Evolutionary conservation across 2,797 vertebrate genomes (phyloP).

Genomic region (Poeciliopsis infans): DNA sequence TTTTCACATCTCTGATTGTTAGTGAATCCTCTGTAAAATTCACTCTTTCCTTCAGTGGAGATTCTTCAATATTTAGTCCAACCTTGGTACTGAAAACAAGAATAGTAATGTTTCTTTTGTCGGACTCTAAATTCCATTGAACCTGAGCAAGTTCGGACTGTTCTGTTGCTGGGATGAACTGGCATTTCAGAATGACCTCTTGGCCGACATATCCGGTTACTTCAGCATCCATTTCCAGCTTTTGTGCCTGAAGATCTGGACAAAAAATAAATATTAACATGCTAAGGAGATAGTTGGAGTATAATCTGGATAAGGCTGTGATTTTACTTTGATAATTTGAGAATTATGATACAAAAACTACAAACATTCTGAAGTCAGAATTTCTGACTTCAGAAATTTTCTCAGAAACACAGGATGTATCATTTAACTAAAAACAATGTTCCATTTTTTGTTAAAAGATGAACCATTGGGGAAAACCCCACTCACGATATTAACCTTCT

Average conservation of each 20-base stretch:
- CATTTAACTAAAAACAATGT: background rate
- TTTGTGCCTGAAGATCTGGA: constrained; percentile 27
- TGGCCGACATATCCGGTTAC: background rate
- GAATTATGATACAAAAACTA: too few species aligned
- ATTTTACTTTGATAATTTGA: too few species aligned
- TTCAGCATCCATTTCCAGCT: too few species aligned
- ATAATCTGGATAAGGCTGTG: too few species aligned
- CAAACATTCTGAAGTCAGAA: too few species aligned
- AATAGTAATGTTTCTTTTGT: background rate
- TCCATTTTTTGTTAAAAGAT: background rate
- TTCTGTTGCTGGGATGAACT: fast-evolving
- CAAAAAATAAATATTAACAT: too few species aligned
- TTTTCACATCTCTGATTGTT: constrained; percentile 36
- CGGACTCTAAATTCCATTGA: constrained; percentile 31
- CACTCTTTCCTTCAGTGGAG: constrained; percentile 40
- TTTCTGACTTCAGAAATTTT: too few species aligned
- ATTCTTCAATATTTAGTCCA: fast-evolving
- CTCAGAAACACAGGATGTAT: too few species aligned
- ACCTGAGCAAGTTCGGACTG: background rate
- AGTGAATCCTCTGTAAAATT: constrained; percentile 10
- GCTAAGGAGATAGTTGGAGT: too few species aligned
- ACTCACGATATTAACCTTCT: too few species aligned
- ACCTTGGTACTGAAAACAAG: fast-evolving
- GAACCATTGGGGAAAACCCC: too few species aligned
- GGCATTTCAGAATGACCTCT: constrained; percentile 49